A percentile compares a stretch with the other conserved stretches of the same genome.
phyloP scores from a whole-genome alignment of 1,140 invertebrate species.

The Mylabris phalerata region DNA sequence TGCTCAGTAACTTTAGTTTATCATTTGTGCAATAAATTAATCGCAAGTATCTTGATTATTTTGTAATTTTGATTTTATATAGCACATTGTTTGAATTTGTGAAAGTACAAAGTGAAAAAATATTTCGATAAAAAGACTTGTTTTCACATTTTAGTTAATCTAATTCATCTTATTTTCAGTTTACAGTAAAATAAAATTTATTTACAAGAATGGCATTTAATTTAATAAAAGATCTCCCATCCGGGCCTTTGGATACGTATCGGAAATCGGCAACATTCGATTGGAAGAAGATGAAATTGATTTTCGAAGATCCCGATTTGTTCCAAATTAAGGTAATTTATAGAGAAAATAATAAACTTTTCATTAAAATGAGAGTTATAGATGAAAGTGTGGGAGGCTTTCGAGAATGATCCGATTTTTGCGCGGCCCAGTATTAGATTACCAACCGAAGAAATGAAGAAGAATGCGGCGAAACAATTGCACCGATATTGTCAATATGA shows the following conservation, averaged over 20 bases:
- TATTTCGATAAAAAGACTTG: too few species aligned
- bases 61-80: too few species aligned
- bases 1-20: too few species aligned
- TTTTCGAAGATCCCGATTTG: constrained; percentile 65
- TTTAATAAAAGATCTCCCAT: constrained; percentile 45
- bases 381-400: constrained; percentile 72
- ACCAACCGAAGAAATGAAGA: constrained; percentile 66
- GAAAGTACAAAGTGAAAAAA: too few species aligned
- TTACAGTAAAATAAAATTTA: not conserved
- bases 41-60: too few species aligned
- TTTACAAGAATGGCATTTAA: not conserved
- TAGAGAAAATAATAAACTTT: constrained; percentile 18
- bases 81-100: too few species aligned
- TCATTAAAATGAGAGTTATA: constrained; percentile 36
- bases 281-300: constrained; percentile 69
- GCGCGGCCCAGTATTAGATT: constrained; percentile 49
- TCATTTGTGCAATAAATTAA: too few species aligned
- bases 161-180: not conserved
- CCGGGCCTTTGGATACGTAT: constrained; percentile 65
- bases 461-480: constrained; percentile 54
- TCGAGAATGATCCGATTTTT: constrained; percentile 80
- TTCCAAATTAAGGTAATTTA: constrained; percentile 61
- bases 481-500: constrained; percentile 41
- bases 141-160: too few species aligned
- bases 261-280: constrained; percentile 66